Percentiles rank a stretch among this genome's conserved stretches.
phyloP scores from a whole-genome alignment of 2,888 invertebrate genomes.

The Pomacea canaliculata region DNA sequence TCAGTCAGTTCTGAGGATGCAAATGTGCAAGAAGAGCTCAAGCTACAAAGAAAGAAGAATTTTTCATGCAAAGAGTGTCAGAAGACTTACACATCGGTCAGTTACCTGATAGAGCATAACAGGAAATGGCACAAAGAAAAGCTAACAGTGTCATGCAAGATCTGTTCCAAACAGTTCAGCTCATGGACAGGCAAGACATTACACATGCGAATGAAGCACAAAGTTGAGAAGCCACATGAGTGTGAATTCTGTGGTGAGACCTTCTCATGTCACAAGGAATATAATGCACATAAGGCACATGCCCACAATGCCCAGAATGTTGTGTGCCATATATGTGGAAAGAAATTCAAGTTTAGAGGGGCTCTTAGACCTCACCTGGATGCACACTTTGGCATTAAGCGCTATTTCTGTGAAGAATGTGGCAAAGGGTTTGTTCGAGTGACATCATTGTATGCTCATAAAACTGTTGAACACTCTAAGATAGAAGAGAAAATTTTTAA shows the following conservation, averaged over 20 bases:
- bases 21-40: background rate
- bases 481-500: conserved; percentile 5
- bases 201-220: conserved; percentile 21
- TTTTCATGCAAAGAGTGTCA: conserved; percentile 16
- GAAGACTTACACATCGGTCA: conserved; percentile 5
- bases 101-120: conserved; percentile 2
- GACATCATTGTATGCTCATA: conserved; percentile 18
- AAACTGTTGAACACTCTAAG: conserved; percentile 8
- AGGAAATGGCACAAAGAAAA: conserved; percentile 12
- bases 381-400: conserved; percentile 18
- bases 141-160: conserved; percentile 6
- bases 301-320: background rate
- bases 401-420: conserved; percentile 20
- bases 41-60: background rate
- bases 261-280: conserved; percentile 11
- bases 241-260: conserved; percentile 16
- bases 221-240: conserved; percentile 10
- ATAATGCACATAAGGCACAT: conserved; percentile 2
- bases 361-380: conserved; percentile 23
- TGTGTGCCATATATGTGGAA: conserved; percentile 21
- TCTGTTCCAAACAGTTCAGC: conserved; percentile 13
- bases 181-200: conserved; percentile 11
- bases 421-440: conserved; percentile 23
- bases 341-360: conserved; percentile 13
- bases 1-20: too few relatives aligned